Conservation (phyloP, 92 coral and sea anemone species). For the Montipora capitata region DNA sequence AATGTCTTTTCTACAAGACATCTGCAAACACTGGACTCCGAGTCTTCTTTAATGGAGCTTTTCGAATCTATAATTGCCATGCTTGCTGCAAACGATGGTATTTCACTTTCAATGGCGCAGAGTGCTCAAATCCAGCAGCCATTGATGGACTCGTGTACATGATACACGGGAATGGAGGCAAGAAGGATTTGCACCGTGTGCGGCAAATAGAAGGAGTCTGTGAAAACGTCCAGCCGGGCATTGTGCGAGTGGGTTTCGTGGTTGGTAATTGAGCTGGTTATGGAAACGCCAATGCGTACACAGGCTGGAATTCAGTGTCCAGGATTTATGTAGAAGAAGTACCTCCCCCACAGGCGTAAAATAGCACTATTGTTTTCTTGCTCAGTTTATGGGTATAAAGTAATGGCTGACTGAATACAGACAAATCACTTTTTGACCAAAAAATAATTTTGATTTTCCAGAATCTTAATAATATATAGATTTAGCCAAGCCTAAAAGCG, state of each 20-base stretch:
- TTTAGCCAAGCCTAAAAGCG: no score
- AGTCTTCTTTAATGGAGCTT: constrained; percentile 29
- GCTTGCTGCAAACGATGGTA: constrained; percentile 66
- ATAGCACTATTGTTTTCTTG: neutral
- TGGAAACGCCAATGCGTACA: neutral
- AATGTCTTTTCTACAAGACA: constrained; percentile 19
- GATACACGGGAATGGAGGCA: neutral
- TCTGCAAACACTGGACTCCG: neutral
- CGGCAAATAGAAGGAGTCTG: constrained; percentile 46
- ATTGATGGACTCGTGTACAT: constrained; percentile 50
- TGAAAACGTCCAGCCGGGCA: constrained; percentile 5
- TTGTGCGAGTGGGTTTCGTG: constrained; percentile 16
- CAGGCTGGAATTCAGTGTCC: constrained; percentile 22
- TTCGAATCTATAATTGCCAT: constrained; percentile 14
- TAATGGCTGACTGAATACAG: no score
- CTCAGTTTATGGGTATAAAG: no score
- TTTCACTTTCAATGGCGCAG: constrained; percentile 55
- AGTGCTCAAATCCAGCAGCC: constrained; percentile 44
- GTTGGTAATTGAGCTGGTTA: neutral
- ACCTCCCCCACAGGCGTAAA: neutral
- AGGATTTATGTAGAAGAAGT: constrained; percentile 30
- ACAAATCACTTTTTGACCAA: no score
- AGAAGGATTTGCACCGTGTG: neutral
- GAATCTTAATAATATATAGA: no score
- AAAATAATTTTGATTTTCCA: no score